These are phyloP conservation scores for Pteria penguin DNA, from an alignment of 2,888 invertebrate species.

Conservation along the genomic window DNA sequence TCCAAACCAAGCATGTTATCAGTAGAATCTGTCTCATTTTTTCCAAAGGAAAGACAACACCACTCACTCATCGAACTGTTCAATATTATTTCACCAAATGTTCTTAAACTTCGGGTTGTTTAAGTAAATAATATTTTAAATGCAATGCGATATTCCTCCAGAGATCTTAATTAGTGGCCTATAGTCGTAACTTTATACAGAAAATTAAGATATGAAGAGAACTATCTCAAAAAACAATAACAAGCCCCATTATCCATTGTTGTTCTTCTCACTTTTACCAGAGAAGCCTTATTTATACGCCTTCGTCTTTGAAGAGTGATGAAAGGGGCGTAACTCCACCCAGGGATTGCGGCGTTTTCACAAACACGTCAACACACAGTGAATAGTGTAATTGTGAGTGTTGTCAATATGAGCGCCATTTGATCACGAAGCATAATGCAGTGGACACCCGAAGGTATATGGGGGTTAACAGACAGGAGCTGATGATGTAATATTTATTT, in stretches of 20 bases:
- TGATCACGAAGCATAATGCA: too few species aligned
- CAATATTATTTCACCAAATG: slow-evolving; percentile 23
- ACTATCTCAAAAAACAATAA: background rate
- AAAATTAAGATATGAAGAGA: background rate
- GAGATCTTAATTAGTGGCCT: background rate
- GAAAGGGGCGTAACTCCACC: slow-evolving; percentile 9
- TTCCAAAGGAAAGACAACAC: too few species aligned
- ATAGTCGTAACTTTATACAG: background rate
- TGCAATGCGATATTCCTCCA: background rate
- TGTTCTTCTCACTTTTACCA: too few species aligned
- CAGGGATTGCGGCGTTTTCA: background rate
- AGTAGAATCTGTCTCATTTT: too few species aligned
- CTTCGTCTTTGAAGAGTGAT: too few species aligned
- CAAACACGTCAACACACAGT: slow-evolving; percentile 13
- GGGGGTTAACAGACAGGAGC: too few species aligned
- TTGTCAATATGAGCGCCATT: slow-evolving; percentile 16
- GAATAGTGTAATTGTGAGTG: slow-evolving; percentile 25
- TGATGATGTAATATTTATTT: too few species aligned
- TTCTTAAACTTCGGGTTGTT: background rate
- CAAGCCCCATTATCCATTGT: too few species aligned
- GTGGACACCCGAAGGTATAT: too few species aligned
- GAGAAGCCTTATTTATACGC: too few species aligned
- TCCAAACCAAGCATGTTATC: too few species aligned
- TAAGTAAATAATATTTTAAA: background rate
- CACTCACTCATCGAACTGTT: too few species aligned